A percentile compares a stretch with the other conserved stretches of the same genome.
Conservation (phyloP, 2,888 invertebrate species). For the Lasioglossum zephyrum region DNA sequence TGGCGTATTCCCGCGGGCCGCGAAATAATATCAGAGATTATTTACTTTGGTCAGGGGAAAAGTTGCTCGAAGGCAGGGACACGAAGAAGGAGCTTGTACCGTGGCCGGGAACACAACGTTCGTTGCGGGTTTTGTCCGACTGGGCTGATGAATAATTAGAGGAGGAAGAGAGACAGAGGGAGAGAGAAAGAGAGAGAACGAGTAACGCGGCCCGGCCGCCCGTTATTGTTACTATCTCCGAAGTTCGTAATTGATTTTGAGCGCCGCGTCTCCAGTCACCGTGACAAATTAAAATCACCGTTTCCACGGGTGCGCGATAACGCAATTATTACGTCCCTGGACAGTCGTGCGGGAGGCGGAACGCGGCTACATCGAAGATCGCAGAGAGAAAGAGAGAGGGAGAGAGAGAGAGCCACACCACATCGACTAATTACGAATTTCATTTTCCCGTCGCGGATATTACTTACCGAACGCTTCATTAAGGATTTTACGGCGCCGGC, state of each 20-base stretch:
- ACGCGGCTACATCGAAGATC: constrained; percentile 10
- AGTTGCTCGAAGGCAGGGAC: constrained; percentile 27
- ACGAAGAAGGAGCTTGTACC: constrained; percentile 33
- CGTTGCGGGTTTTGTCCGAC: constrained; percentile 52
- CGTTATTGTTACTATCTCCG: constrained; percentile 67
- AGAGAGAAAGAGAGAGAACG: constrained; percentile 6
- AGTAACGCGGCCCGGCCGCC: constrained; percentile 19
- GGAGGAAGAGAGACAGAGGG: background rate
- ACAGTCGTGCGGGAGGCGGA: constrained; percentile 37
- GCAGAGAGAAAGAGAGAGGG: background rate
- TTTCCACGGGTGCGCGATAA: constrained; percentile 66
- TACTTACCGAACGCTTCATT: constrained; percentile 33
- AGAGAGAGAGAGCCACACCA: background rate
- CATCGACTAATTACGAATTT: constrained; percentile 46
- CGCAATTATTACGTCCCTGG: constrained; percentile 66
- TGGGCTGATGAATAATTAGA: constrained; percentile 67
- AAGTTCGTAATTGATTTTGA: constrained; percentile 76
- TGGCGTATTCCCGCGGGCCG: background rate
- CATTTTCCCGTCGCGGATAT: constrained; percentile 47
- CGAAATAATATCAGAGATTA: constrained; percentile 45
- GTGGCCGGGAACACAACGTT: constrained; percentile 34
- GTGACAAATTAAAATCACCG: constrained; percentile 73
- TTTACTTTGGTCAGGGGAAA: constrained; percentile 45
- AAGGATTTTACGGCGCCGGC: constrained; percentile 21
- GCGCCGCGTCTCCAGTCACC: constrained; percentile 61